Evolutionary conservation across 2,113 vertebrate species (phyloP).

Genomic region (Cyphotilapia sp.): DNA sequence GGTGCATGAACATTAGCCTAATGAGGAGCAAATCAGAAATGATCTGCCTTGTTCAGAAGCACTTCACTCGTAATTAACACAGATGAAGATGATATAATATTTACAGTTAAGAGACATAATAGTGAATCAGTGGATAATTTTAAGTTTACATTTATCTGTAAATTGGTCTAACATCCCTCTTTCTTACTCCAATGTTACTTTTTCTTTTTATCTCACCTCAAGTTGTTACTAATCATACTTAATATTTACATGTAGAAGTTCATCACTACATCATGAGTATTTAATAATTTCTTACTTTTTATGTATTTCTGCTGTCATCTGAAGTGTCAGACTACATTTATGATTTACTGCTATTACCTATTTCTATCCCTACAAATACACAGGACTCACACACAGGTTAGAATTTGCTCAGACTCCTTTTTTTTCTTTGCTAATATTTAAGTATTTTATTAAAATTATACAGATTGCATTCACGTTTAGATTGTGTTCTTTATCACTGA

Average conservation of each 20-base stretch:
- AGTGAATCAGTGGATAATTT: neutral
- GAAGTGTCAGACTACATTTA: neutral
- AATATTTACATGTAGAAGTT: neutral
- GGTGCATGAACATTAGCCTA: neutral
- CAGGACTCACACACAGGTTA: neutral
- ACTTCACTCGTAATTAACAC: neutral
- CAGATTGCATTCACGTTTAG: rapidly evolving
- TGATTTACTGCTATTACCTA: neutral
- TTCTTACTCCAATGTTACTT: neutral
- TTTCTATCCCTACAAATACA: neutral
- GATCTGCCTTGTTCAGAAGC: neutral
- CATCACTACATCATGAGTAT: neutral
- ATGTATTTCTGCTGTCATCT: neutral
- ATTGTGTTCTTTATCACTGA: neutral
- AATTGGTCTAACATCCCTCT: neutral
- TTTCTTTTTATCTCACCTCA: neutral
- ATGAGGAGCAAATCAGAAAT: neutral
- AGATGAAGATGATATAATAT: neutral
- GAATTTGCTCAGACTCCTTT: neutral
- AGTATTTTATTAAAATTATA: neutral
- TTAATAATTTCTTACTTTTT: neutral
- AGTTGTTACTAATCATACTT: neutral
- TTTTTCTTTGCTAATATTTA: neutral
- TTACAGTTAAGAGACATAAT: neutral
- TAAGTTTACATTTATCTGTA: neutral